phyloP scores from a whole-genome alignment of 2,888 invertebrate species.

The Lottia gigantea region DNA sequence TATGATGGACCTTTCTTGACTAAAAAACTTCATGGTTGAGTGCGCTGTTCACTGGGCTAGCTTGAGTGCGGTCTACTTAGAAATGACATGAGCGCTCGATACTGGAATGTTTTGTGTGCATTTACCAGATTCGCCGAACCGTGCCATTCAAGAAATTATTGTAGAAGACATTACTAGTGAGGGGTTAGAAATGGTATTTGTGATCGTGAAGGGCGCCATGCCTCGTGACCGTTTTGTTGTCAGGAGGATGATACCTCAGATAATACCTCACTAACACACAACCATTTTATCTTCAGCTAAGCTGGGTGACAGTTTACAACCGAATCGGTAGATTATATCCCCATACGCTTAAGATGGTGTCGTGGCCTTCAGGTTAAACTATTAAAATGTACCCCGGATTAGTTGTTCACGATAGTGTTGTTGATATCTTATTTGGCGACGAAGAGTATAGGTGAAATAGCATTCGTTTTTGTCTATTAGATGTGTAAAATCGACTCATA shows the following conservation, averaged over 20 bases:
- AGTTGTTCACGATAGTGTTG: no score
- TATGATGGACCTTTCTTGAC: conserved; percentile 28
- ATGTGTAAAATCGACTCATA: no score
- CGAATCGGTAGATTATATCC: conserved; percentile 15
- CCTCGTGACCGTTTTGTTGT: conserved; percentile 24
- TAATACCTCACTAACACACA: conserved; percentile 15
- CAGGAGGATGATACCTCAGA: background rate
- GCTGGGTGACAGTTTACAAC: no score
- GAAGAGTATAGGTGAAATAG: no score
- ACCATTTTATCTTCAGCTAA: conserved; percentile 23
- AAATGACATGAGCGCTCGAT: conserved; percentile 6
- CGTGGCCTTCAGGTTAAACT: no score
- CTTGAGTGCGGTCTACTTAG: conserved; percentile 22
- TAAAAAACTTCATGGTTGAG: conserved; percentile 20
- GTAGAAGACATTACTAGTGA: conserved; percentile 10
- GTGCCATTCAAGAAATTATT: conserved; percentile 33
- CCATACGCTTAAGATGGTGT: conserved; percentile 24
- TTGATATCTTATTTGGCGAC: no score
- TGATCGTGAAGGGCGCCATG: conserved; percentile 34
- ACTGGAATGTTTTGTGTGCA: conserved; percentile 17
- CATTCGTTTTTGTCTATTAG: no score
- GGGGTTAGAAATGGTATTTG: conserved; percentile 24
- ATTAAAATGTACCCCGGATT: no score
- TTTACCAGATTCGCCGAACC: conserved; percentile 29
- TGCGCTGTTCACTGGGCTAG: conserved; percentile 20